Conservation (phyloP, 2,797 vertebrate species). For the Arctocebus calabarensis region DNA sequence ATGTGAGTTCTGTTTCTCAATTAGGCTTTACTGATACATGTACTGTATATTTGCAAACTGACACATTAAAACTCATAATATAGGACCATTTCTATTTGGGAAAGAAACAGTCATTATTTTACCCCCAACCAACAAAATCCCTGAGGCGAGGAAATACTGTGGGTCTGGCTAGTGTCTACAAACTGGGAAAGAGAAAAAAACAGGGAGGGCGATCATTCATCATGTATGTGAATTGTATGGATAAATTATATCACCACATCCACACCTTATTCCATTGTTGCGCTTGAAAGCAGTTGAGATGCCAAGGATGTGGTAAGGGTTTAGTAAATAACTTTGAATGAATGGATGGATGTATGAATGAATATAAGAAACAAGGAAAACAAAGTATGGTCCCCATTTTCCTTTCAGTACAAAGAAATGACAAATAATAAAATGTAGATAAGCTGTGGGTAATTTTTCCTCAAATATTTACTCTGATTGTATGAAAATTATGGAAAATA, state of each 20-base stretch:
- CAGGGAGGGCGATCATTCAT: not conserved
- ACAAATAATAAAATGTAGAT: constrained; percentile 40
- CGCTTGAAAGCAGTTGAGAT: constrained; percentile 16
- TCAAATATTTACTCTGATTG: constrained; percentile 68
- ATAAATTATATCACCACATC: constrained; percentile 16
- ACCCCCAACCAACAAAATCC: not conserved
- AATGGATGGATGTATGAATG: not conserved
- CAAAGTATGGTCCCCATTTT: not conserved
- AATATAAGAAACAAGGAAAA: constrained; percentile 10
- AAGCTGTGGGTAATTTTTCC: not conserved
- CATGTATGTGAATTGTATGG: not conserved
- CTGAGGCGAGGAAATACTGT: not conserved
- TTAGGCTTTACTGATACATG: not conserved
- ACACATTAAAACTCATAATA: not conserved
- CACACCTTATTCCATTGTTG: constrained; percentile 34
- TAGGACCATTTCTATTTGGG: not conserved
- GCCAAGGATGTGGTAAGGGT: not conserved
- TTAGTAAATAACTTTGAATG: constrained; percentile 37
- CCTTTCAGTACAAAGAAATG: constrained; percentile 40
- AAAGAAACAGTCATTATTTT: not conserved
- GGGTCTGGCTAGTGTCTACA: not conserved
- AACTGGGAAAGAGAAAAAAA: not conserved
- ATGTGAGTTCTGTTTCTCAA: constrained; percentile 21
- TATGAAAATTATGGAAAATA: constrained; percentile 61
- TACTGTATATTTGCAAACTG: not conserved